phyloP scores from a whole-genome alignment of 2,113 vertebrate genomes.

The Callipepla squamata region DNA sequence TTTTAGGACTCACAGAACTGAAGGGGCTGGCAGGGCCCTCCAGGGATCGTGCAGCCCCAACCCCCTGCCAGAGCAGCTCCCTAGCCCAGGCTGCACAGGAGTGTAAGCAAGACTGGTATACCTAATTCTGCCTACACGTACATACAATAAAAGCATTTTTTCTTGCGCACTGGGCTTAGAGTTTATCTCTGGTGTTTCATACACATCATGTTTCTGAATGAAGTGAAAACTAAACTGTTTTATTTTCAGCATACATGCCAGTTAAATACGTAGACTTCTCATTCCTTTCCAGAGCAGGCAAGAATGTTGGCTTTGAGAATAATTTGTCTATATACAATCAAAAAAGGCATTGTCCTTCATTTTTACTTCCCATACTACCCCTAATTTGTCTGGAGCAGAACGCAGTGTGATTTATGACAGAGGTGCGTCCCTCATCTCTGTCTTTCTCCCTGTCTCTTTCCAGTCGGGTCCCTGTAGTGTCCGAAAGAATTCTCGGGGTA shows the following conservation, averaged over 20 bases:
- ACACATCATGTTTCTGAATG: not conserved
- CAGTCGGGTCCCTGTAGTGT: not conserved
- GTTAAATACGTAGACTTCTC: not conserved
- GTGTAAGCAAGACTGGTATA: not conserved
- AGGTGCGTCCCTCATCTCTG: not conserved
- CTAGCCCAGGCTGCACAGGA: too few species aligned
- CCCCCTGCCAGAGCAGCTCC: too few species aligned
- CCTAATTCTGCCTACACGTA: not conserved
- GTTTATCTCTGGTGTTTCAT: not conserved
- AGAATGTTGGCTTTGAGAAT: not conserved
- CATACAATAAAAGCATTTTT: not conserved
- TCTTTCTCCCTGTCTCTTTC: not conserved
- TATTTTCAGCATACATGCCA: not conserved
- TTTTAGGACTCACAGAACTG: not conserved
- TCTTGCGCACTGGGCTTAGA: not conserved
- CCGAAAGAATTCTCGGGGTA: constrained; percentile 7
- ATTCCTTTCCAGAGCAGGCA: not conserved
- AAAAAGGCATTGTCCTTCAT: not conserved
- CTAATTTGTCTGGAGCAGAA: not conserved
- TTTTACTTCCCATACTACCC: not conserved
- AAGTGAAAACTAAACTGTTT: not conserved
- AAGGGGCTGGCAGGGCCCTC: too few species aligned
- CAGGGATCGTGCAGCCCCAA: too few species aligned
- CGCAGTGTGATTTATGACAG: not conserved
- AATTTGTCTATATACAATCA: not conserved